phyloP scores from a whole-genome alignment of 1,140 invertebrate species.

The Trichogramma pretiosum region DNA sequence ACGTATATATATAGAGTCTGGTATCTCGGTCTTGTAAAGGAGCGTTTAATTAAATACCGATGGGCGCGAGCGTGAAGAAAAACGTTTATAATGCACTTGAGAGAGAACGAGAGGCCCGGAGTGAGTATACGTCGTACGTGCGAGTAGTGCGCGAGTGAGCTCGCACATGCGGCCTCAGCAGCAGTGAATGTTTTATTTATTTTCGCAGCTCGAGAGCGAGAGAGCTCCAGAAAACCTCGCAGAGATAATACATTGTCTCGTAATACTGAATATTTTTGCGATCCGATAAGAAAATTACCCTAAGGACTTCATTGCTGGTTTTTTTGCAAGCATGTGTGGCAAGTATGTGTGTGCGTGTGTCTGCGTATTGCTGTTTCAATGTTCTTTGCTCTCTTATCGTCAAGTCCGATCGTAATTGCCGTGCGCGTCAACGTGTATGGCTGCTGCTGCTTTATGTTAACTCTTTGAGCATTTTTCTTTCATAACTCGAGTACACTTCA shows the following conservation, averaged over 20 bases:
- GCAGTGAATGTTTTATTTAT: conserved; percentile 15
- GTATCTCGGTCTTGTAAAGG: too few relatives aligned
- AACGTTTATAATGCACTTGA: conserved; percentile 4
- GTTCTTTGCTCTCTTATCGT: not conserved
- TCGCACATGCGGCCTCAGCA: not conserved
- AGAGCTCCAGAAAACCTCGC: too few relatives aligned
- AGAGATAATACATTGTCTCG: conserved; percentile 4
- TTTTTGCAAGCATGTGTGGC: too few relatives aligned
- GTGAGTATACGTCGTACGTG: too few relatives aligned
- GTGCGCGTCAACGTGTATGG: too few relatives aligned
- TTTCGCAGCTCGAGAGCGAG: not conserved
- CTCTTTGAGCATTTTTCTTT: too few relatives aligned
- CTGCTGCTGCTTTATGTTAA: not conserved
- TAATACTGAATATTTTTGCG: conserved; percentile 7
- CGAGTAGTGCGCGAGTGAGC: not conserved
- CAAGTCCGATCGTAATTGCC: not conserved
- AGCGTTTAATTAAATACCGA: conserved; percentile 14
- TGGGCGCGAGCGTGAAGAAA: not conserved
- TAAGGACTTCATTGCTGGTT: conserved; percentile 18
- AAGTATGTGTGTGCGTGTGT: too few relatives aligned
- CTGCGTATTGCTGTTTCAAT: conserved; percentile 12
- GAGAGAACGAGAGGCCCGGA: too few relatives aligned
- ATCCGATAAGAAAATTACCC: conserved; percentile 14
- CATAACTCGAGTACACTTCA: too few relatives aligned
- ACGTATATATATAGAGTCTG: not conserved